A percentile compares a stretch with the other conserved stretches of the same genome.
These are phyloP conservation scores for Melospiza georgiana DNA, from an alignment of 2,113 vertebrate genomes.

Conservation along the genomic window DNA sequence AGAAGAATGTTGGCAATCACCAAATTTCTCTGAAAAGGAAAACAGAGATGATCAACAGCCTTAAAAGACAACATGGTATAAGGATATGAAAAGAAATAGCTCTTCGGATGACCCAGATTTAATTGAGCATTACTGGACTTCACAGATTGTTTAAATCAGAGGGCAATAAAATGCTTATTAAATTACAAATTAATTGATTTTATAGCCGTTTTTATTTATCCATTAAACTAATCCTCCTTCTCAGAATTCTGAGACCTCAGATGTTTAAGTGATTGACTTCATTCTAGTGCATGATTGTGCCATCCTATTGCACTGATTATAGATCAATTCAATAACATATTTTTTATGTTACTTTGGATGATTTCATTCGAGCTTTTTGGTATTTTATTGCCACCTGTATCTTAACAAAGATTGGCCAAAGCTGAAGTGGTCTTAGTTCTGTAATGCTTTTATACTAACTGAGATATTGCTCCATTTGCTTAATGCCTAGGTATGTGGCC, in stretches of 20 bases:
- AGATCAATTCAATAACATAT: neutral
- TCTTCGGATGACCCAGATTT: neutral
- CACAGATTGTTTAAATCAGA: neutral
- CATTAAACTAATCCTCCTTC: neutral
- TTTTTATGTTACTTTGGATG: neutral
- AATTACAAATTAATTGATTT: neutral
- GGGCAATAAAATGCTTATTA: neutral
- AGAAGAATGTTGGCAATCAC: neutral
- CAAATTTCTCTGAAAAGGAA: neutral
- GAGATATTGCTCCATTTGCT: neutral
- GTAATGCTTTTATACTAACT: neutral
- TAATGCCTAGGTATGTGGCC: conserved; percentile 33
- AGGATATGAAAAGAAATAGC: neutral
- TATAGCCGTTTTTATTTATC: neutral
- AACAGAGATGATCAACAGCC: neutral
- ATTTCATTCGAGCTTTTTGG: accelerated
- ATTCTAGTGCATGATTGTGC: neutral
- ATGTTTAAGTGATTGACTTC: neutral
- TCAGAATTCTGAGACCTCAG: neutral
- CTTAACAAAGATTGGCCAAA: neutral
- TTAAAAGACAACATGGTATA: neutral
- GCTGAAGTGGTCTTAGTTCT: neutral
- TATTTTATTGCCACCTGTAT: neutral
- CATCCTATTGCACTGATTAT: neutral
- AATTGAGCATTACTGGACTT: neutral